Base-by-base conservation (phyloP, 64 coral and sea anemone species). In the Montipora sp. region DNA sequence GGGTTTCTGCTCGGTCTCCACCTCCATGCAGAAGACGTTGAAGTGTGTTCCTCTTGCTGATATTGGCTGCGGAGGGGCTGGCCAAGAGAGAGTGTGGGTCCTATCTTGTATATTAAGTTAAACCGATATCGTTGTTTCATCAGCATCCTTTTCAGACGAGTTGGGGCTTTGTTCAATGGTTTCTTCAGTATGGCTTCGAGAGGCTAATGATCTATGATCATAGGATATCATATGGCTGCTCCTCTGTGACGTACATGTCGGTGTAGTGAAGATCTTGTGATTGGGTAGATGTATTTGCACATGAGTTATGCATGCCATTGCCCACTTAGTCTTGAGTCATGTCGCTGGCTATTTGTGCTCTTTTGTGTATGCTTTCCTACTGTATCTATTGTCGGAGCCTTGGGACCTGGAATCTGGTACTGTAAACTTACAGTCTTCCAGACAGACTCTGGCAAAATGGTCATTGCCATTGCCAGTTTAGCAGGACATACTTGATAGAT, bases 141-240 rank as follows among this genome's bases (percentile, higher is more conserved):
- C 66, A 69, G 66, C 93, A 94, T 90, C 47, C 80, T 94, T 78
- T 94, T 66, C 27, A 90, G 55, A 11, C 73, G 45, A 65, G 70
- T 78, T 14, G 80, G 78, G 0, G 53, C 53, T 57, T 57, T 57
- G 11, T 57, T 57, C 53, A 57, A 57, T 57, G 53, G 7, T 57
- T 57, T 87, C 63, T 74, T 95, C 43, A 91, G 68, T 4, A 91
- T 95, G 8, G 88, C 87, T 86, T 87, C 70, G 21, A 90, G 51
- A 5, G 87, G 87, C 53, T 83, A 50, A n/a, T 83, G 71, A 59
- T 95, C 77, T 59, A 57, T 57, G 53, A 57, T 57, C 53, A 57
- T 8, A 57, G 2, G 53, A 57, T 69, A 13, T 69, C 66, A 13
- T 69, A 69, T 69, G 8, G 66, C 14, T 69, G 66, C 10, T 69